A percentile compares a stretch with the other conserved stretches of the same genome.
These are phyloP conservation scores for Ptychoptera albimana DNA, from an alignment of 2,888 invertebrate species.

Conservation along the genomic window DNA sequence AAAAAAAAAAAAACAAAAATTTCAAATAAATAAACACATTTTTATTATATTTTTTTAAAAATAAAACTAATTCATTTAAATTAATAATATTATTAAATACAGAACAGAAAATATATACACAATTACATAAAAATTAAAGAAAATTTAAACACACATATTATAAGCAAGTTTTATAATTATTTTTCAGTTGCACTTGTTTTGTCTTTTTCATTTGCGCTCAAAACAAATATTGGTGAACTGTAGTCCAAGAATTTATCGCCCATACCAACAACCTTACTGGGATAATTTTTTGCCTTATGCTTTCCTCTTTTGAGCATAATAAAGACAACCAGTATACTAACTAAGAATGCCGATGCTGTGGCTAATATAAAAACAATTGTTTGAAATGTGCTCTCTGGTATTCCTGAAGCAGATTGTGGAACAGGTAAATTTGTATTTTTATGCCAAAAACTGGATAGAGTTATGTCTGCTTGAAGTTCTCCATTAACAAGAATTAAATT, in stretches of 20 bases:
- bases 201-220: constrained; percentile 19
- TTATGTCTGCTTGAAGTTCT: constrained; percentile 40
- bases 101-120: too few relatives aligned
- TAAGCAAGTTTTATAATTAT: neutral
- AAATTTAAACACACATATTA: neutral
- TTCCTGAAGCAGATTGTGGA: constrained; percentile 19
- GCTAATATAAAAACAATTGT: constrained; percentile 61
- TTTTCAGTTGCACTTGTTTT: neutral
- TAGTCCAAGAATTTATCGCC: constrained; percentile 24
- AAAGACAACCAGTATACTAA: constrained; percentile 57
- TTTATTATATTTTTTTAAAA: too few relatives aligned
- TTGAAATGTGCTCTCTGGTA: constrained; percentile 41
- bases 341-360: constrained; percentile 63
- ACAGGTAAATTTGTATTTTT: constrained; percentile 18
- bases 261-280: constrained; percentile 11
- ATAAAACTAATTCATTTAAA: too few relatives aligned
- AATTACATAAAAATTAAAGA: too few relatives aligned
- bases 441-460: constrained; percentile 45
- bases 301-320: constrained; percentile 57
- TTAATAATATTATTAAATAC: too few relatives aligned
- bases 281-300: constrained; percentile 13
- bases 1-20: too few relatives aligned
- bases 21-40: too few relatives aligned
- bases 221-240: constrained; percentile 28
- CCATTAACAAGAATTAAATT: constrained; percentile 21